Base-by-base conservation (phyloP, 2,113 vertebrate genomes). In the Oophaga pumilio region DNA sequence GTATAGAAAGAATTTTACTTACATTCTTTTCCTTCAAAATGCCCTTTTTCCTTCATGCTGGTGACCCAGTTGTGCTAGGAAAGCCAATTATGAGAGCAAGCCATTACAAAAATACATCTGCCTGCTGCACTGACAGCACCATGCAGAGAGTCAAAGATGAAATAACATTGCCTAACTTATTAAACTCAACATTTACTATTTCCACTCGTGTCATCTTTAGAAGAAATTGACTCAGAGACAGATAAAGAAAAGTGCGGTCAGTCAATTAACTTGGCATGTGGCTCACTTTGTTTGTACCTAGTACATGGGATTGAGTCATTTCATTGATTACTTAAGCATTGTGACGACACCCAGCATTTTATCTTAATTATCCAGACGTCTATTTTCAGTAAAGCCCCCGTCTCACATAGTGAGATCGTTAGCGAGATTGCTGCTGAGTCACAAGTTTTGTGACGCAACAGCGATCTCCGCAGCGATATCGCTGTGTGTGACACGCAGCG, bases 41-140 rank as follows among this genome's bases (percentile, higher is more conserved):
- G 22, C 2, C 11, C 14, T 82, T 26, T 52, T 7, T 22, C 43
- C 33, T 28, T 76, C 57, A 59, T 74, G 22, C 50, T 59, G 69
- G 69, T 76, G 68, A 74, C 24, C 24, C 66, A 84, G 52, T 74
- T 26, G 26, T 84, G 74, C 69, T 20, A 76, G 18, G 53, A 66
- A 76, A 74, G 83, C 26, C 17, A 85, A 85, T 76, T 74, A 84
- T 22, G 52, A 53, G 22, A 59, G 15, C 56, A 59, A 84, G 43
- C 28, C 13, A 11, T 13, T 66, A 69, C 33, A 85, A 85, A 85
- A 59, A 85, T 49, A 49, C 26, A 68, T 13, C 28, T 22, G 64
- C 22, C 79, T 64, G 79, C 56, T 49, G 22, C 33, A 64, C 11
- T 28, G 56, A 33, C 59, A 33, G 79, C 20, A 11, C 33, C 79